A percentile compares a stretch with the other conserved stretches of the same genome.
These are phyloP conservation scores for Nebria brevicollis DNA, from an alignment of 2,888 invertebrate genomes.

Conservation along the genomic window DNA sequence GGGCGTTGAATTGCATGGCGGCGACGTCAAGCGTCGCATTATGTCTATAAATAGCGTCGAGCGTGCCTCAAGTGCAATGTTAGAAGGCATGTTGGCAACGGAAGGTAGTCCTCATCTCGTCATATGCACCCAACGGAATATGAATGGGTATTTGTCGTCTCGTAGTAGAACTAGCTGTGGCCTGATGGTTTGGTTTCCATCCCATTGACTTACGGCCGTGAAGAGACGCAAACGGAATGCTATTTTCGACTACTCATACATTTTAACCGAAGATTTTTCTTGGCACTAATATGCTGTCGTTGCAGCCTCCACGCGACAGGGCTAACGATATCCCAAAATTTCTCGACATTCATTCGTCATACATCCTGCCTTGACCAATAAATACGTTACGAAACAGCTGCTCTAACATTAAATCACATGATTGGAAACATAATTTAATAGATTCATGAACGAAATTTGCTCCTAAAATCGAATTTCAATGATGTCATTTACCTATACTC, in stretches of 20 bases:
- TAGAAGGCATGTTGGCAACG: background rate
- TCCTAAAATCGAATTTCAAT: no score
- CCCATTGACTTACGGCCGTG: background rate
- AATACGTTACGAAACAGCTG: background rate
- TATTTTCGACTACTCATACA: background rate
- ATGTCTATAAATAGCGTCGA: background rate
- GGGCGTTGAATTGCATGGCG: conserved; percentile 1
- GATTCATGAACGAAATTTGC: no score
- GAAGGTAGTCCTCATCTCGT: background rate
- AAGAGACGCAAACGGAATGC: background rate
- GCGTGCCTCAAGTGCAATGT: background rate
- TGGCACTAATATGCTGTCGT: background rate
- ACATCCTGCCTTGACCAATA: conserved; percentile 1
- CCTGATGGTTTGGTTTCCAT: background rate
- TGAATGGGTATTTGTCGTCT: background rate
- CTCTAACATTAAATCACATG: background rate
- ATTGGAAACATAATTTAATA: no score
- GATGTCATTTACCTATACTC: no score
- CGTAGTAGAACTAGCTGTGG: background rate
- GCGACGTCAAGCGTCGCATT: background rate
- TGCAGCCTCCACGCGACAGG: background rate
- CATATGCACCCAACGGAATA: background rate
- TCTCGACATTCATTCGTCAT: background rate
- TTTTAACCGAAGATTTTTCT: background rate
- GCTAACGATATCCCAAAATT: background rate